A percentile compares a stretch with the other conserved stretches of the same genome.
These are phyloP conservation scores for Rhinopithecus roxellana DNA, from an alignment of 2,113 vertebrate species.

Conservation along the genomic window DNA sequence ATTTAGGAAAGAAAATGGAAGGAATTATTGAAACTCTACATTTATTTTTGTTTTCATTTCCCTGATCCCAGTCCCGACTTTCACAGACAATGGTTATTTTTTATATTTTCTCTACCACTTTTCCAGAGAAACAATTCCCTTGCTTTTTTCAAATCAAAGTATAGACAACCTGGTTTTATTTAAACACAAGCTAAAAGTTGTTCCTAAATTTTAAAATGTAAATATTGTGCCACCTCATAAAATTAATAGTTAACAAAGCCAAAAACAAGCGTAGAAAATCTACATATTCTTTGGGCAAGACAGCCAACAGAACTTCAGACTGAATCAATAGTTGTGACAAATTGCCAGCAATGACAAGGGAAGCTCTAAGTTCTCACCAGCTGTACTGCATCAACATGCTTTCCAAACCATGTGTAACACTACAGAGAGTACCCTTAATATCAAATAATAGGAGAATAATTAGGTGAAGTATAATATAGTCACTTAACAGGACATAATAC, in stretches of 20 bases:
- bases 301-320: background rate
- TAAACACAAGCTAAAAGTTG: conserved; percentile 21
- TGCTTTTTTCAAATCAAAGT: conserved; percentile 39
- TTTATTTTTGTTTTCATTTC: conserved; percentile 21
- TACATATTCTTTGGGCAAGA: background rate
- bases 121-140: conserved; percentile 37
- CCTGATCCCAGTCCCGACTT: background rate
- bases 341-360: background rate
- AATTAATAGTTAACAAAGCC: conserved; percentile 7
- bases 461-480: background rate
- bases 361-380: background rate
- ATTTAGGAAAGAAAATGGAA: conserved; percentile 10
- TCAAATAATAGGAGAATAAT: background rate
- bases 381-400: background rate
- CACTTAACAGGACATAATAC: background rate
- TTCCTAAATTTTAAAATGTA: background rate
- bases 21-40: background rate
- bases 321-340: background rate
- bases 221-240: background rate
- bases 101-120: background rate
- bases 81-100: background rate
- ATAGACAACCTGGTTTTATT: conserved; percentile 34
- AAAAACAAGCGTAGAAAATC: background rate
- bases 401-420: background rate
- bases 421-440: background rate